Evolutionary conservation across 2,113 vertebrate species (phyloP).

Genomic region (Actenoides hombroni): DNA sequence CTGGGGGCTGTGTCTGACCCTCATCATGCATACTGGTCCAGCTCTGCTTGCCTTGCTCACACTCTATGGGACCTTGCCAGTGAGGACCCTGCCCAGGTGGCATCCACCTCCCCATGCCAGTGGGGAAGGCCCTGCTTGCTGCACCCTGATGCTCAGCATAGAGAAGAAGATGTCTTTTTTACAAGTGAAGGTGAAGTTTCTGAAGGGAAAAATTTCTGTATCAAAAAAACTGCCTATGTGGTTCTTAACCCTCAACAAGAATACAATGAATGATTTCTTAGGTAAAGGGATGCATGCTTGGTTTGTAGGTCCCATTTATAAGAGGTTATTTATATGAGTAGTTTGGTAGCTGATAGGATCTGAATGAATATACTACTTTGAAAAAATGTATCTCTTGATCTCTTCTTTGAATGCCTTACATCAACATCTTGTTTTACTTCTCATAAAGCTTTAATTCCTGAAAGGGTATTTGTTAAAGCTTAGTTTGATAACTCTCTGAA

Average conservation of each 20-base stretch:
- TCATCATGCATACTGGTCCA: too few species aligned
- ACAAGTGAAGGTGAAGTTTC: not conserved
- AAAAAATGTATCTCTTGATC: not conserved
- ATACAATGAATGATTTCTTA: not conserved
- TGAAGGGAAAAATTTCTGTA: not conserved
- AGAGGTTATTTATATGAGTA: too few species aligned
- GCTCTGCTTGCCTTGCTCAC: fast-evolving
- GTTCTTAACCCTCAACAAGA: not conserved
- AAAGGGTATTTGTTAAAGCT: not conserved
- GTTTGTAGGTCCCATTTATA: not conserved
- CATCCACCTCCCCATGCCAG: not conserved
- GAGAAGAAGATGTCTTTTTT: not conserved
- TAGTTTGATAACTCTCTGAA: not conserved
- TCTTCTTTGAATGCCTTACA: not conserved
- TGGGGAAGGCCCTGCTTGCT: not conserved
- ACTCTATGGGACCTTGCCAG: not conserved
- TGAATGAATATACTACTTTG: not conserved
- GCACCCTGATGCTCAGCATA: not conserved
- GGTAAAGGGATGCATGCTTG: not conserved
- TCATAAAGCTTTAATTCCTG: not conserved
- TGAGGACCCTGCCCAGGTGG: not conserved
- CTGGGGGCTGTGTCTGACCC: not conserved
- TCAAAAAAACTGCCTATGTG: not conserved
- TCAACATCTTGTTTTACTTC: not conserved
- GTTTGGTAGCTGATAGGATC: not conserved